These are phyloP conservation scores for Falco columbarius DNA, from an alignment of 2,797 vertebrate species.

Conservation along the genomic window DNA sequence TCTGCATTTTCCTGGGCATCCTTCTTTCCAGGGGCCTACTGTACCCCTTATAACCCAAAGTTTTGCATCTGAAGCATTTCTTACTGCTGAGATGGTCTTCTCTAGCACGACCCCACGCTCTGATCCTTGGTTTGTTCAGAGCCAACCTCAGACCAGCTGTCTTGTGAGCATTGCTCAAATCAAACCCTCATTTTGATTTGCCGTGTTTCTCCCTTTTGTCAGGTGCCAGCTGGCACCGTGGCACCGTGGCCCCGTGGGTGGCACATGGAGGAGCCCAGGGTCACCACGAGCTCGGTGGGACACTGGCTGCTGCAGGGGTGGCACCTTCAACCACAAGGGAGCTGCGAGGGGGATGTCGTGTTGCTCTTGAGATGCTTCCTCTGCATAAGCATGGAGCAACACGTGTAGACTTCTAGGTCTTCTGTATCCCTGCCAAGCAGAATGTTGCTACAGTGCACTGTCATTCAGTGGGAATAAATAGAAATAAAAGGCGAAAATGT, in stretches of 20 bases:
- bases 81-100: not conserved
- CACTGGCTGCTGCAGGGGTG: not conserved
- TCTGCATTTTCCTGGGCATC: not conserved
- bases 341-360: rapidly evolving
- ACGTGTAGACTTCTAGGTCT: not conserved
- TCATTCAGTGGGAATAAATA: not conserved
- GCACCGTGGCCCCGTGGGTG: rapidly evolving
- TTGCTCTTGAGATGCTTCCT: not conserved
- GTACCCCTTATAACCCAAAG: not conserved
- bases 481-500: not conserved
- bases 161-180: not conserved
- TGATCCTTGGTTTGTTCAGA: not conserved
- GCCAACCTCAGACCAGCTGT: not conserved
- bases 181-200: not conserved
- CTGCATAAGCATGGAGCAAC: not conserved
- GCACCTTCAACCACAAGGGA: not conserved
- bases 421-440: not conserved
- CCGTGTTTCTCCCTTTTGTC: rapidly evolving
- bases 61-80: not conserved
- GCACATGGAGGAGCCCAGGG: rapidly evolving
- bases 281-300: not conserved
- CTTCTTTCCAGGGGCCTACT: not conserved
- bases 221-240: not conserved
- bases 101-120: not conserved
- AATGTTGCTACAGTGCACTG: not conserved